Evolutionary conservation across 2,113 vertebrate genomes (phyloP), one percentile per base, ranked within the genome.

Genomic region (Rhinolophus sinicus): DNA sequence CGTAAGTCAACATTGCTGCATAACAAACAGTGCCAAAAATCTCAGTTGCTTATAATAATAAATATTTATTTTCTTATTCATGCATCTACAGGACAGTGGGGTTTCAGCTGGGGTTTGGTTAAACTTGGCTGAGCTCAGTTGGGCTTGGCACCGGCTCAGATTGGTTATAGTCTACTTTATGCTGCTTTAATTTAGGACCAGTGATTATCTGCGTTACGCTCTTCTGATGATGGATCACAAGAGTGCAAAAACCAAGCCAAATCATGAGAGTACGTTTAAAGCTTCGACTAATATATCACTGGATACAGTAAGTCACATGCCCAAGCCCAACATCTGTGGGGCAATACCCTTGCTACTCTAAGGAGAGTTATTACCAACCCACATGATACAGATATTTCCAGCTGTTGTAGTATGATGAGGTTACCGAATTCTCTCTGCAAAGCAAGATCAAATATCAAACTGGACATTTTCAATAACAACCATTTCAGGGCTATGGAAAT

Each of bases 151-250:
- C 38, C 28, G 1, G 18, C 35, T 83, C 16, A 86, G 40, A 92
- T 40, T 95, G 30, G 26, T 40, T 80, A 47, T 40, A n/a, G 11
- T 83, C 13, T 87, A 40, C 33, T 90, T 64, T 4, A 5, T 75
- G 5, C 26, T 77, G 77, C 75, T 94, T 95, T 90, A 67, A 83
- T 93, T 82, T 82, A 86, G n/a, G 40, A 80, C 12, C 35, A 52
- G 21, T 81, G 44, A 69, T 26, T 90, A 73, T 85, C 50, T 22
- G 77, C 35, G 22, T 11, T 33, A 54, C 69, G 18, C 8, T 40
- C 24, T 60, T 69, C 50, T 93, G 44, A 33, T 88, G 40, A 67
- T 24, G 38, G 21, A 15, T 47, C 40, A 58, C 22, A 86, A n/a
- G 6, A 85, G 24, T 26, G 15, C 33, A 90, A 83, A 62, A 77